These are phyloP conservation scores for Nomada lathburiana DNA, from an alignment of 2,888 invertebrate genomes.

Conservation along the genomic window DNA sequence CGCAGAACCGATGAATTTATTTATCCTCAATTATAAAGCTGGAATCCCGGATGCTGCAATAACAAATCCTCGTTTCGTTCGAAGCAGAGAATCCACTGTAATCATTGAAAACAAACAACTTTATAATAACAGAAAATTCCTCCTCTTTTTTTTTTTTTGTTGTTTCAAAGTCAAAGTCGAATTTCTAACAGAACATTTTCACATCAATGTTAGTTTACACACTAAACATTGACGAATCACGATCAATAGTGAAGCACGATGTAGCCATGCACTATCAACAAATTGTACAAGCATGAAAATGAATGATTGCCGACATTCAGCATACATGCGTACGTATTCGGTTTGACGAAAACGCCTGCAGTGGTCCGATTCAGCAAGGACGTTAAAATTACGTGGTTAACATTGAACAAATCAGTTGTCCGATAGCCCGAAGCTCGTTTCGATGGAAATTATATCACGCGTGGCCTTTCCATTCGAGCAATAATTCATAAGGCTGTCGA, in stretches of 20 bases:
- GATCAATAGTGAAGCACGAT: too few relatives aligned
- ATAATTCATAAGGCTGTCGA: conserved; percentile 36
- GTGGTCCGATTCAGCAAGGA: conserved; percentile 25
- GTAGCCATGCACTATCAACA: too few relatives aligned
- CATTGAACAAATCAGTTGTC: conserved; percentile 41
- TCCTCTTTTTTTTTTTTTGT: too few relatives aligned
- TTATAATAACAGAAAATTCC: too few relatives aligned
- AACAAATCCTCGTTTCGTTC: background rate
- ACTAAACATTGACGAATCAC: too few relatives aligned
- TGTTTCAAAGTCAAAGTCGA: too few relatives aligned
- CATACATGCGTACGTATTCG: background rate
- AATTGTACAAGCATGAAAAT: background rate
- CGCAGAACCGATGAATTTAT: background rate
- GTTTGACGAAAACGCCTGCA: background rate
- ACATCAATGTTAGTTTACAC: too few relatives aligned
- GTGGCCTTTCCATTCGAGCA: conserved; percentile 20
- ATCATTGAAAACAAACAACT: background rate
- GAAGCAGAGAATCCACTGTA: background rate
- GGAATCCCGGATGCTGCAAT: conserved; percentile 3
- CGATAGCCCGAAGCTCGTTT: conserved; percentile 16
- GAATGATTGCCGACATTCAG: background rate
- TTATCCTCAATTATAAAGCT: background rate
- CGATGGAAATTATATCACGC: conserved; percentile 30
- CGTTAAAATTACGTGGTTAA: conserved; percentile 38
- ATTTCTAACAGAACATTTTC: too few relatives aligned